Conservation (phyloP, 2,888 invertebrate species). For the Lamellibrachia columna region DNA sequence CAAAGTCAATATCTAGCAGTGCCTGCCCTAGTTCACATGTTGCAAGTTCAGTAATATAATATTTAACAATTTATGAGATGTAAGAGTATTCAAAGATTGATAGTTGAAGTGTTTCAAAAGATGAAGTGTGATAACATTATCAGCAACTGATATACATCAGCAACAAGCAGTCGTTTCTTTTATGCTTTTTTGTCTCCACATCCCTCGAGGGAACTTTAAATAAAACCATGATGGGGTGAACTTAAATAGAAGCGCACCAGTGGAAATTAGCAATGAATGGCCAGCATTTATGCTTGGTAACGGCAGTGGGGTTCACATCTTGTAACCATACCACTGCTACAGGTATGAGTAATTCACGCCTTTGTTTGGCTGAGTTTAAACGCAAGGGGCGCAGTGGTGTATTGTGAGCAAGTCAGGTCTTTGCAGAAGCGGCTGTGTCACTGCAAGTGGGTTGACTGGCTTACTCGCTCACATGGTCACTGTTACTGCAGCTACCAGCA, state of each 20-base stretch:
- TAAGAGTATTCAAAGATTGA: background rate
- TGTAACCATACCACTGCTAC: slow-evolving; percentile 5
- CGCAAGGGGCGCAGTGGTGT: background rate
- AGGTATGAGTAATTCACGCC: background rate
- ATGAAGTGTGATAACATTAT: background rate
- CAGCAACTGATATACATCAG: background rate
- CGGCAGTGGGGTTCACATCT: slow-evolving; percentile 7
- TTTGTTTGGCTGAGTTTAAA: slow-evolving; percentile 3
- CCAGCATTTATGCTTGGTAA: background rate
- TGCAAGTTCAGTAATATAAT: background rate
- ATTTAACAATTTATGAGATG: background rate
- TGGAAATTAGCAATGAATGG: background rate
- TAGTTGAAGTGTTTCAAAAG: slow-evolving; percentile 5
- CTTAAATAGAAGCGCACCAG: background rate
- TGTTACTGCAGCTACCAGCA: background rate
- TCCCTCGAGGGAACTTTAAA: background rate
- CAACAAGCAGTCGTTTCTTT: background rate
- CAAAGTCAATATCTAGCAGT: too few relatives aligned
- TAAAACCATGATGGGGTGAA: background rate
- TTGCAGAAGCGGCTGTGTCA: background rate
- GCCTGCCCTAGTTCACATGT: background rate
- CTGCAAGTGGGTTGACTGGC: background rate
- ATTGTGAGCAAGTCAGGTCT: slow-evolving; percentile 6
- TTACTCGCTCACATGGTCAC: slow-evolving; percentile 16
- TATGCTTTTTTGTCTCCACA: background rate